These are phyloP conservation scores for Mellilla xanthometata DNA, from an alignment of 2,888 invertebrate species.

Conservation along the genomic window DNA sequence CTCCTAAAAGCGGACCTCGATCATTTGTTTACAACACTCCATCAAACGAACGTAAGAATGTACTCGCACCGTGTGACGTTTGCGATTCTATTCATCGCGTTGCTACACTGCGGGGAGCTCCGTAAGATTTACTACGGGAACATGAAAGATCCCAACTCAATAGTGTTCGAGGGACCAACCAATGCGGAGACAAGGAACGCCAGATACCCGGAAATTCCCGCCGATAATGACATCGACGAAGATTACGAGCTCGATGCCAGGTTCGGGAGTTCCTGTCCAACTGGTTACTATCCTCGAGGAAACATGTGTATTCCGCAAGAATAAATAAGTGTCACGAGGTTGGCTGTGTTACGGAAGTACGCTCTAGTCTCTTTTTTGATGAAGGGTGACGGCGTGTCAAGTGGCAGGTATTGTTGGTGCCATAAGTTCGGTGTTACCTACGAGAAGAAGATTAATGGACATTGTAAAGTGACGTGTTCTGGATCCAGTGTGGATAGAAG, in stretches of 20 bases:
- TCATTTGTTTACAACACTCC: constrained; percentile 27
- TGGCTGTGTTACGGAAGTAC: constrained; percentile 3
- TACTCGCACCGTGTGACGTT: constrained; percentile 10
- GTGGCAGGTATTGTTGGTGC: constrained; percentile 14
- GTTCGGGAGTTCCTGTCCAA: constrained; percentile 27
- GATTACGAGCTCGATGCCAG: constrained; percentile 38
- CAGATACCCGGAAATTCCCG: constrained; percentile 19
- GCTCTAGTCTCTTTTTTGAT: constrained; percentile 12
- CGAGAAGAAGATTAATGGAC: constrained; percentile 17
- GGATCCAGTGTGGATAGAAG: not conserved
- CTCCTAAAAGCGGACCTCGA: constrained; percentile 19
- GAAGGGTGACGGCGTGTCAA: constrained; percentile 13
- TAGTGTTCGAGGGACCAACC: constrained; percentile 59
- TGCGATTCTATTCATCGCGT: constrained; percentile 18
- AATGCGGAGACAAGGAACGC: constrained; percentile 44
- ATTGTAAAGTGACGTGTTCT: constrained; percentile 3
- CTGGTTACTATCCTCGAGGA: constrained; percentile 11
- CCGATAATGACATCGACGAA: constrained; percentile 37
- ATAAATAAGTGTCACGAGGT: constrained; percentile 17
- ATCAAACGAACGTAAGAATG: constrained; percentile 23
- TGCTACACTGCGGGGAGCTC: constrained; percentile 22
- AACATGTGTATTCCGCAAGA: constrained; percentile 38
- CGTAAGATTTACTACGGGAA: constrained; percentile 43
- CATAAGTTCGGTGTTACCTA: constrained; percentile 12
- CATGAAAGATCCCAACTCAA: constrained; percentile 44